Evolutionary conservation across 2,797 vertebrate genomes (phyloP).

Genomic region (Parauchenoglanis ngamensis): DNA sequence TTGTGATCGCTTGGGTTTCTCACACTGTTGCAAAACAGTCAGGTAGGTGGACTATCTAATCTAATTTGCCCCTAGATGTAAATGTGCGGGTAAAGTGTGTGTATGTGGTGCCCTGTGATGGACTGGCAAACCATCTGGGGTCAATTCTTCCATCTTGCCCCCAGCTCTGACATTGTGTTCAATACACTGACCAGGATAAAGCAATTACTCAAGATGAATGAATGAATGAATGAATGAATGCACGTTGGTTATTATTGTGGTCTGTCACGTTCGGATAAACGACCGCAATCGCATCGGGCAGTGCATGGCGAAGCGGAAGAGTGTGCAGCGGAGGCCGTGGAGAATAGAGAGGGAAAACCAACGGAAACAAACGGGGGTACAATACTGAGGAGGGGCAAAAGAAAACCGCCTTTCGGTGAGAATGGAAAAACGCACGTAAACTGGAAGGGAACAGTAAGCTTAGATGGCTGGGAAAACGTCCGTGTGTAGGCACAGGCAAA

Average conservation of each 20-base stretch:
- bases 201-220: background rate
- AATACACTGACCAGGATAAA: background rate
- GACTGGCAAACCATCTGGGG: background rate
- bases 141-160: background rate
- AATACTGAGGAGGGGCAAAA: too few relatives aligned
- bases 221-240: background rate
- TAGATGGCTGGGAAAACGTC: too few relatives aligned
- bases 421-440: too few relatives aligned
- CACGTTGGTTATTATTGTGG: background rate
- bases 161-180: background rate
- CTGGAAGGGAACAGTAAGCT: too few relatives aligned
- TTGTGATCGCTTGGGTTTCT: background rate
- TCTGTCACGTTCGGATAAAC: too few relatives aligned
- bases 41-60: background rate
- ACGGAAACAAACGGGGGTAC: too few relatives aligned
- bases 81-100: background rate
- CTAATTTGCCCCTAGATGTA: background rate
- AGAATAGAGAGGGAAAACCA: too few relatives aligned
- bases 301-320: too few relatives aligned
- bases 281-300: too few relatives aligned
- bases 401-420: too few relatives aligned
- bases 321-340: too few relatives aligned
- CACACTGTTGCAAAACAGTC: background rate
- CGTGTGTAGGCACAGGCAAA: too few relatives aligned
- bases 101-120: background rate